Conservation (phyloP, 2,888 invertebrate species). For the Nephrotoma appendiculata region DNA sequence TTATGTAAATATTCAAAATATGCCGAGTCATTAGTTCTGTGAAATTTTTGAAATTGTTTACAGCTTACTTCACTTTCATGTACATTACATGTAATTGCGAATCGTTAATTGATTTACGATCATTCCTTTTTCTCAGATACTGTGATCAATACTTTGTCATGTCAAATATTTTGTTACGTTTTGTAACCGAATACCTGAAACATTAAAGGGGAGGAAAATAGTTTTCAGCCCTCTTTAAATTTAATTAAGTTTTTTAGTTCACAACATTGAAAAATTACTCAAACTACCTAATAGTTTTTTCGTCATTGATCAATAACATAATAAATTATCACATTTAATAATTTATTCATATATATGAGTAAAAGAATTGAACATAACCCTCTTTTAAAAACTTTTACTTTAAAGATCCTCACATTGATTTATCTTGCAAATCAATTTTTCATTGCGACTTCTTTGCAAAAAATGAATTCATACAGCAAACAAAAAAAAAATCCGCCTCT, state of each 20-base stretch:
- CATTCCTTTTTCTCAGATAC: not conserved
- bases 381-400: not conserved
- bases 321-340: not conserved
- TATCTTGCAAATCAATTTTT: not conserved
- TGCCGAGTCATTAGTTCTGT: not conserved
- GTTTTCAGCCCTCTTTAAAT: not conserved
- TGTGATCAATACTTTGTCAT: not conserved
- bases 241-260: not conserved
- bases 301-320: not conserved
- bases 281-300: not conserved
- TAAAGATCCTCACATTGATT: not conserved
- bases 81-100: not conserved
- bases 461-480: not conserved
- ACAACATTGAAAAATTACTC: not conserved
- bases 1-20: not conserved
- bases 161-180: no score
- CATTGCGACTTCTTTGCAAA: not conserved
- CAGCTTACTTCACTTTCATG: not conserved
- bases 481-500: not conserved
- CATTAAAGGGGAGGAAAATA: not conserved
- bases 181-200: not conserved
- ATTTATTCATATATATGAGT: not conserved
- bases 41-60: not conserved
- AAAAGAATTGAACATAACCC: not conserved
- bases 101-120: not conserved